Base-by-base conservation (phyloP, 2,888 invertebrate species). In the Lamproptera curius region DNA sequence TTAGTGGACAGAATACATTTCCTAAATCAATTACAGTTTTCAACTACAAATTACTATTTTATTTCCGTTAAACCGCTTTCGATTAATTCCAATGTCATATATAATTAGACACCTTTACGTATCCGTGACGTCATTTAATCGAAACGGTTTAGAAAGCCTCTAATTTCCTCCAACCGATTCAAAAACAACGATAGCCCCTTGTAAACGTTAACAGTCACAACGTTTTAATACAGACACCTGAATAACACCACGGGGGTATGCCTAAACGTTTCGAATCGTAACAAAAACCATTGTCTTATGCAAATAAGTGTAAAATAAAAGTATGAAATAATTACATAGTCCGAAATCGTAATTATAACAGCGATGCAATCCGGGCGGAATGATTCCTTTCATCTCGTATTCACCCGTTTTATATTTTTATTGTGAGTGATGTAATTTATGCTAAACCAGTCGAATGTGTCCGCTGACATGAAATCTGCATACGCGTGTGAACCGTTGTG, bases 341-440 rank as follows among this genome's bases (percentile, higher is more conserved):
- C 57, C 65, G 61, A 65, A 61, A 65, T 65, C 59, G 52, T 75
- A 76, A 75, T 82, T 73, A 68, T 59, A 55, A 16, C n/a, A 65
- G 66, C 58, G 63, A 56, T 64, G 56, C 59, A 69, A 74, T 67
- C 70, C 72, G 69, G 65, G 76, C 76, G 81, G 67, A 74, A 76
- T 74, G 63, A 74, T 69, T 68, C 55, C 57, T 53, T 54, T 59
- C 54, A 58, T 44, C 41, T 48, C 58, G 45, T 58, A 46, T 49
- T 54, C 13, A 42, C 44, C 23, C n/a, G 23, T 36, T 45, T 58
- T 61, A 61, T 81, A 75, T 82, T 81, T 75, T 79, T 80, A 81
- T 80, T 77, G 70, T 78, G 52, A 70, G 65, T 70, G 65, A 59
- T 64, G 57, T 73, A 76, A 78, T 76, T 58, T 73, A 77, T 76